Evolutionary conservation across 2,113 vertebrate species (phyloP).

Genomic region (Pimephales promelas): DNA sequence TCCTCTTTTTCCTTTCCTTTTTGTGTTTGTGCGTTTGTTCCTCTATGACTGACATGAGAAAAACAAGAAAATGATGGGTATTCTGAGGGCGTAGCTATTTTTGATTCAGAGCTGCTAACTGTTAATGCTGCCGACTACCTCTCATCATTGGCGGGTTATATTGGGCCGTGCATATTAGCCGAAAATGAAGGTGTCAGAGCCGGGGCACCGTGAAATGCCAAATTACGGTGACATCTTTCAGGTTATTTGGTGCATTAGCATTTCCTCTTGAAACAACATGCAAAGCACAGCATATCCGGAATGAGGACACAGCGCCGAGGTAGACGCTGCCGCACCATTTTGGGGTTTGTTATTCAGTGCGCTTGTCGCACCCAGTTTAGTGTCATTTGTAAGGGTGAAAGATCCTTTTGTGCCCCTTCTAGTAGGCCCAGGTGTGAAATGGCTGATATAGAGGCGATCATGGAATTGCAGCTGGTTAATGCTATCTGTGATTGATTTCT

Average conservation of each 20-base stretch:
- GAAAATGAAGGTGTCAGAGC: conserved; percentile 9
- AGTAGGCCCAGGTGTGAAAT: conserved; percentile 47
- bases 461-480: conserved; percentile 57
- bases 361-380: conserved; percentile 16
- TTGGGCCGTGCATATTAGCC: background rate
- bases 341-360: conserved; percentile 13
- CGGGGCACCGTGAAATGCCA: background rate
- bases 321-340: too few relatives aligned
- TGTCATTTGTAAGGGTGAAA: conserved; percentile 36
- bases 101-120: conserved; percentile 10
- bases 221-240: conserved; percentile 3
- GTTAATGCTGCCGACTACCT: background rate
- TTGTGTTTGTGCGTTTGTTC: background rate
- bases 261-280: background rate
- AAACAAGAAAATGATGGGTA: conserved; percentile 29
- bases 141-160: conserved; percentile 18
- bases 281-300: background rate
- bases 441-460: conserved; percentile 52
- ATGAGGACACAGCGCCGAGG: background rate
- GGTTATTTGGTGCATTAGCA: background rate
- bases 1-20: background rate
- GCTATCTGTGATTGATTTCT: conserved; percentile 56
- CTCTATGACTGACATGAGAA: background rate
- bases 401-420: conserved; percentile 29
- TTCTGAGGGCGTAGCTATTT: conserved; percentile 22